Evolutionary conservation across 2,888 invertebrate genomes (phyloP).

Genomic region (Caenorhabditis sulstoni): DNA sequence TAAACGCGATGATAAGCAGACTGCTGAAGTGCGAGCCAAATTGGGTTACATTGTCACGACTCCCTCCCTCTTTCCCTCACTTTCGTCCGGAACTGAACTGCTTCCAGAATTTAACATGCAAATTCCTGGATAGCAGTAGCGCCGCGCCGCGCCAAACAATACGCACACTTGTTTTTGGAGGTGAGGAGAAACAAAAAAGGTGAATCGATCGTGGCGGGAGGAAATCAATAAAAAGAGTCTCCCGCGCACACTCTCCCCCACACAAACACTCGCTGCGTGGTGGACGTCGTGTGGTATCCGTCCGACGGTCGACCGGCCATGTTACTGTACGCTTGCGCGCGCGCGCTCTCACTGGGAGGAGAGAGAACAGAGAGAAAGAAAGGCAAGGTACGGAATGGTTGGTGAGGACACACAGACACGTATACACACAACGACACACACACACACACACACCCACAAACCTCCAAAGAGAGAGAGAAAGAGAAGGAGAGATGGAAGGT

Average conservation of each 20-base stretch:
- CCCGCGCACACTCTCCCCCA: slow-evolving; percentile 36
- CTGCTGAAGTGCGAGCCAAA: slow-evolving; percentile 15
- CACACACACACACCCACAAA: neutral
- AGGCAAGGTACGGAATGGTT: slow-evolving; percentile 1
- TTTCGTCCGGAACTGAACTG: no score
- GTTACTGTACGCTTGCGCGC: slow-evolving; percentile 46
- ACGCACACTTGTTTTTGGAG: slow-evolving; percentile 1
- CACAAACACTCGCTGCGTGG: slow-evolving; percentile 5
- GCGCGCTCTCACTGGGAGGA: slow-evolving; percentile 3
- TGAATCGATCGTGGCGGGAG: slow-evolving; percentile 10
- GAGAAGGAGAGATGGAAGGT: neutral
- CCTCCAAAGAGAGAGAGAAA: neutral
- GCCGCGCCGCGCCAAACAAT: slow-evolving; percentile 19
- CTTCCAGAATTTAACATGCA: slow-evolving; percentile 20
- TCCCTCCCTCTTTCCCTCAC: neutral
- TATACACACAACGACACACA: slow-evolving; percentile 4
- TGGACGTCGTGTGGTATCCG: no score
- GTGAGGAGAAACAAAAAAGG: slow-evolving; percentile 1
- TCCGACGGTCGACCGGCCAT: slow-evolving; percentile 35
- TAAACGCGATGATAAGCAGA: slow-evolving; percentile 12
- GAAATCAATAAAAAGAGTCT: slow-evolving; percentile 42
- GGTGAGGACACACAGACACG: slow-evolving; percentile 4
- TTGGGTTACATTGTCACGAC: slow-evolving; percentile 11
- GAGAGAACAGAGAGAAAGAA: slow-evolving; percentile 1
- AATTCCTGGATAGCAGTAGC: no score